phyloP scores from a whole-genome alignment of 2,113 vertebrate genomes.

The Marmota monax region DNA sequence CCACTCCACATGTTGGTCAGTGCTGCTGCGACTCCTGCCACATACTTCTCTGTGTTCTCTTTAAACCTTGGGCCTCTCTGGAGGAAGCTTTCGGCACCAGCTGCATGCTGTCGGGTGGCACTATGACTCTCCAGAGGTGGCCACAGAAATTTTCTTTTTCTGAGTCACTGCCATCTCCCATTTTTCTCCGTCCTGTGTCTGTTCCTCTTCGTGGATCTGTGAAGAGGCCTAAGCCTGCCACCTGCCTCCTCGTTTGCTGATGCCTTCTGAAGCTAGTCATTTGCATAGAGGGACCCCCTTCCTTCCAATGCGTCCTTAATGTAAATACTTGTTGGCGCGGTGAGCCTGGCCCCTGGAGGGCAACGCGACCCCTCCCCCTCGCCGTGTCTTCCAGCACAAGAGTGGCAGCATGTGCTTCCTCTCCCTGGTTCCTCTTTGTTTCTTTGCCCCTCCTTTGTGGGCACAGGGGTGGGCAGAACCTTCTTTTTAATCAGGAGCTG shows the following conservation, averaged over 20 bases:
- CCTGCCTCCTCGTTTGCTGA: background rate
- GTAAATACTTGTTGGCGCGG: background rate
- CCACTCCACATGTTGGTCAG: background rate
- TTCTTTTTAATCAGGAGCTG: background rate
- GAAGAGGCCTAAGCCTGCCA: background rate
- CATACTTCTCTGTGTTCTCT: rapidly evolving
- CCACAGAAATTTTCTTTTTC: background rate
- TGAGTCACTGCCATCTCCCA: background rate
- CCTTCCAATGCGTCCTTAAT: background rate
- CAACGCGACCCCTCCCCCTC: rapidly evolving
- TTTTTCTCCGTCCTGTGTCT: background rate
- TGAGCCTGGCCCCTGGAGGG: background rate
- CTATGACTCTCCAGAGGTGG: background rate
- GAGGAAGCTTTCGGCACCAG: background rate
- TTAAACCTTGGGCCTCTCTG: background rate
- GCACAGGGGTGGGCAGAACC: background rate
- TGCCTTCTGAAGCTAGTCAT: background rate
- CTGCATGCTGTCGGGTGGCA: background rate
- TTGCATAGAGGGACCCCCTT: background rate
- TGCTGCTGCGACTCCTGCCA: background rate
- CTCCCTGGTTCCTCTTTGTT: background rate
- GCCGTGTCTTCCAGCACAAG: background rate
- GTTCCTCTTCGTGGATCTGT: background rate
- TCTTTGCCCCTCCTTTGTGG: background rate
- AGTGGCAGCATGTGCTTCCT: background rate